Base-by-base conservation (phyloP, 1,140 invertebrate species). In the Metaphire vulgaris region DNA sequence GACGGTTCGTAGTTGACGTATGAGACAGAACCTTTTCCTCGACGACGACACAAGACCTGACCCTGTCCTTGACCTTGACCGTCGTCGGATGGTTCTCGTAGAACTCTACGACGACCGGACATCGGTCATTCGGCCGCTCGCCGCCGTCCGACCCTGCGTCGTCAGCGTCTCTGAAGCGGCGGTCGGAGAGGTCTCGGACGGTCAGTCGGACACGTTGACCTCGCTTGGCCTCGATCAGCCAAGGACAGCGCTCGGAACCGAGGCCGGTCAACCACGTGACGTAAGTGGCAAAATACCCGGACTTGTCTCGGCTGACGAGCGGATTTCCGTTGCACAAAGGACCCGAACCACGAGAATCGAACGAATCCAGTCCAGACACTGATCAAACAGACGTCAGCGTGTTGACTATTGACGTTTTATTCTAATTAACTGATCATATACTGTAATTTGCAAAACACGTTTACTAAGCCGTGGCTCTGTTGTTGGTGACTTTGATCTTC, bases 241-340 rank as follows among this genome's bases (percentile, higher is more conserved):
- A 73, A 29, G 72, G 72, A 64, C 72, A 73, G n/a, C n/a, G 28
- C 34, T 73, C 72, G 31, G 32, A 34, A 21, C 72, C 72, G 21
- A 73, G 41, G 33, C 72, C 72, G 28, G n/a, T 34, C 41, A 29
- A 28, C 33, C 28, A 29, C 21, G 72, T 41, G 1, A 64, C 28
- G n/a, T 28, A 73, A 12, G 32, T 33, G 28, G 72, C 32, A 28
- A 73, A n/a, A 34, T 73, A 73, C 6, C 72, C 72, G 41, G 41
- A 56, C 21, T 21, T 6, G 41, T 56, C 41, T 56, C 41, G 41
- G 6, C 6, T 56, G 6, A 56, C 41, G 21, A 56, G 6, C 41
- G 41, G 6, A 6, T 56, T 21, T 6, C 41, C 41, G 21, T 56
- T 21, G 21, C 41, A 56, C 41, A 21, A 56, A 56, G 41, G 6